Evolutionary conservation across 2,113 vertebrate genomes (phyloP).

Genomic region (Oophaga pumilio): DNA sequence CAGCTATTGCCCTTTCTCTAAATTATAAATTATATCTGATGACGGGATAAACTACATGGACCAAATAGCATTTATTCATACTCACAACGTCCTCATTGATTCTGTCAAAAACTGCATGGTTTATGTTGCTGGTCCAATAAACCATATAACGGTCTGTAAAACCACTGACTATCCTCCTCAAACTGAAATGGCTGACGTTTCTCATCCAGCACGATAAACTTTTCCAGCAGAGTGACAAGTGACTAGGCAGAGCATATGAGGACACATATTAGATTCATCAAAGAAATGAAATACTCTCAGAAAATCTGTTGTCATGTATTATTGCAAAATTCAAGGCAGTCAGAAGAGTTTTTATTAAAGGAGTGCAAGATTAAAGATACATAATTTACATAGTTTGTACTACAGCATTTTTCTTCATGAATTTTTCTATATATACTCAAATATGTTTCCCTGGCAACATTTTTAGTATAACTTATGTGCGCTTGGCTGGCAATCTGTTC

Average conservation of each 20-base stretch:
- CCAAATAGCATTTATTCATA: background rate
- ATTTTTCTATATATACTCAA: slow-evolving; percentile 11
- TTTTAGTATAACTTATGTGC: background rate
- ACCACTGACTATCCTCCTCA: background rate
- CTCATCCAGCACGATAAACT: background rate
- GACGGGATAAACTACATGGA: background rate
- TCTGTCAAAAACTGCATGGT: background rate
- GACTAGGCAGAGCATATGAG: slow-evolving; percentile 31
- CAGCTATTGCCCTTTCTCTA: background rate
- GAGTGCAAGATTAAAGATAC: slow-evolving; percentile 46
- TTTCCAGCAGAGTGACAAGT: slow-evolving; percentile 23
- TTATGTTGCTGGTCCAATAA: slow-evolving; percentile 24
- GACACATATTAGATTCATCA: slow-evolving; percentile 43
- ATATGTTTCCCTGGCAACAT: slow-evolving; percentile 18
- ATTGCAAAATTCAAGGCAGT: slow-evolving; percentile 43
- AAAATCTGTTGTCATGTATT: slow-evolving; percentile 49
- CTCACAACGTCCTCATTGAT: background rate
- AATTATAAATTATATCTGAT: background rate
- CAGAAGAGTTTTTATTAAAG: slow-evolving; percentile 50
- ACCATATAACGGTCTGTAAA: slow-evolving; percentile 18
- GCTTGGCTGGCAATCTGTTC: background rate
- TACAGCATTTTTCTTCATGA: slow-evolving; percentile 37
- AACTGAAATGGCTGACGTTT: background rate
- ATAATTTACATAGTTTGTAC: slow-evolving; percentile 45
- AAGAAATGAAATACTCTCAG: slow-evolving; percentile 30